Conservation (phyloP, 30 jellyfish, hydroid and myxozoan species). For the Calvadosia cruxmelitensis region DNA sequence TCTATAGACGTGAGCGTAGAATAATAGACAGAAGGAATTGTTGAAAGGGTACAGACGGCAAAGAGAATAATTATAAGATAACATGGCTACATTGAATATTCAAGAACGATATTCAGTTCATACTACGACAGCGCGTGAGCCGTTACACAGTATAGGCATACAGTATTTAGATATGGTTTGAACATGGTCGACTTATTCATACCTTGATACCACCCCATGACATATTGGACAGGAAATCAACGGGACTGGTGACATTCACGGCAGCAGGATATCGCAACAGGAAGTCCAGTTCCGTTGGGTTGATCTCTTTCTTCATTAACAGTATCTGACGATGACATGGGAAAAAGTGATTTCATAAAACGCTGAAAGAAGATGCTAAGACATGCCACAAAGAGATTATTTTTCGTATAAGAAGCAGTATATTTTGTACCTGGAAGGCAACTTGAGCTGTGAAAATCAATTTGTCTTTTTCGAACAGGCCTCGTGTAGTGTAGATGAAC, state of each 20-base stretch:
- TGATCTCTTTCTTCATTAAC: constrained; percentile 92
- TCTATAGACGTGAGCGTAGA: too few relatives aligned
- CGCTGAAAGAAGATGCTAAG: not conserved
- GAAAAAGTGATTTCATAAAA: not conserved
- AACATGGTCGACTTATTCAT: too few relatives aligned
- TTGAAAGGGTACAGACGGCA: too few relatives aligned
- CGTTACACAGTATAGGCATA: too few relatives aligned
- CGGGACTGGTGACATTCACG: constrained; percentile 87
- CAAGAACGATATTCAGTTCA: too few relatives aligned
- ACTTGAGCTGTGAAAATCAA: constrained; percentile 96
- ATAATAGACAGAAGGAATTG: too few relatives aligned
- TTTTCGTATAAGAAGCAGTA: too few relatives aligned
- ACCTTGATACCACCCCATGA: constrained; percentile 99
- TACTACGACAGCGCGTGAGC: too few relatives aligned
- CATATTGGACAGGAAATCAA: constrained; percentile 77
- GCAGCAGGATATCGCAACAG: constrained; percentile 90
- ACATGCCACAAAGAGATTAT: too few relatives aligned
- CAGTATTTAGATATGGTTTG: too few relatives aligned
- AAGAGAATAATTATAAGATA: too few relatives aligned
- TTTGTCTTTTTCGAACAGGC: constrained; percentile 91
- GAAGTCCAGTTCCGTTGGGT: constrained; percentile 79
- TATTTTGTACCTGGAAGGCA: constrained; percentile 84
- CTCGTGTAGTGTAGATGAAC: constrained; percentile 92
- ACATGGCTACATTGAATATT: too few relatives aligned
- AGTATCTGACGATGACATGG: constrained; percentile 32